These are phyloP conservation scores for Syrrhaptes paradoxus DNA, from an alignment of 2,113 vertebrate species.

Conservation along the genomic window DNA sequence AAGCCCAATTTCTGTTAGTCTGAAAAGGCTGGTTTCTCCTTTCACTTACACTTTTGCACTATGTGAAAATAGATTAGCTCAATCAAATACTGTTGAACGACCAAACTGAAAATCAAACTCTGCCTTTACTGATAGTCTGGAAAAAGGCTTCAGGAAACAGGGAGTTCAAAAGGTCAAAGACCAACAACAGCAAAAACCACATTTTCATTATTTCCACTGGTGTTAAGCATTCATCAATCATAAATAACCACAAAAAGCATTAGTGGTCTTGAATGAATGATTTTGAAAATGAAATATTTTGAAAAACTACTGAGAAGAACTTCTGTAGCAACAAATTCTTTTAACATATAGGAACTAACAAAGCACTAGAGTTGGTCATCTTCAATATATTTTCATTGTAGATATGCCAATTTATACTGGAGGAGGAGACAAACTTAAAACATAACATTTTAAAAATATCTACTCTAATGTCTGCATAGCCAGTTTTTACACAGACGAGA, in stretches of 20 bases:
- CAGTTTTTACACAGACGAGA: background rate
- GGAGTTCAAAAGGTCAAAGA: background rate
- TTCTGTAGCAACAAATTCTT: background rate
- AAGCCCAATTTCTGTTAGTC: background rate
- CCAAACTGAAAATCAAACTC: background rate
- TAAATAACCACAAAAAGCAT: constrained; percentile 6
- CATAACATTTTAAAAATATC: background rate
- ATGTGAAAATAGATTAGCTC: background rate
- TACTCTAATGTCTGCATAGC: background rate
- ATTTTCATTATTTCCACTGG: background rate
- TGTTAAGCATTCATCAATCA: background rate
- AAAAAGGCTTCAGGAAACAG: background rate
- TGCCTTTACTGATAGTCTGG: background rate
- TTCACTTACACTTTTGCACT: background rate
- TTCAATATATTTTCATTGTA: constrained; percentile 4
- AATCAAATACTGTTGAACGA: background rate
- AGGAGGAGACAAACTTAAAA: background rate
- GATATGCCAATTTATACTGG: background rate
- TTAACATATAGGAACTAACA: background rate
- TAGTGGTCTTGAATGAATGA: background rate
- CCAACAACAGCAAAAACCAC: background rate
- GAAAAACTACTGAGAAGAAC: background rate
- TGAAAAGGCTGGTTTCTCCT: background rate
- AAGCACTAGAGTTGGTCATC: background rate
- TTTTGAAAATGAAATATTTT: background rate